phyloP scores from a whole-genome alignment of 2,797 vertebrate genomes.

The Eulemur mongoz region DNA sequence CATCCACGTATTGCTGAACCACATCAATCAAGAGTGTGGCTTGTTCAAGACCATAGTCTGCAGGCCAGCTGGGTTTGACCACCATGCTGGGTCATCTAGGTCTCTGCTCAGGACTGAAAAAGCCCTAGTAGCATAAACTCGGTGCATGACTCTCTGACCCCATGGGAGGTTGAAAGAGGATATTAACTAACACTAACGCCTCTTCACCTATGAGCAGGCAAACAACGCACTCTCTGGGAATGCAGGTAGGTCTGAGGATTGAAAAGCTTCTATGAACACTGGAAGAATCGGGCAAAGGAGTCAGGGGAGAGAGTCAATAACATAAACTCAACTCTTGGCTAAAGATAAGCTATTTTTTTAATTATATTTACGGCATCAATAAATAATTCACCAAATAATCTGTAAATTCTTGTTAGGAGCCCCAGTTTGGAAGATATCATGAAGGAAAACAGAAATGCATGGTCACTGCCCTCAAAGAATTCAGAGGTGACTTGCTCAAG shows the following conservation, averaged over 20 bases:
- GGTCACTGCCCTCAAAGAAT: neutral
- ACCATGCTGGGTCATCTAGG: neutral
- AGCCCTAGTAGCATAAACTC: neutral
- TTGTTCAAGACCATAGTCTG: neutral
- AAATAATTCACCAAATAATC: neutral
- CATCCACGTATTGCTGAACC: neutral
- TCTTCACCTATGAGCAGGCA: neutral
- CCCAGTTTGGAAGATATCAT: neutral
- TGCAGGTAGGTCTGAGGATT: neutral
- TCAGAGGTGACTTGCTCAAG: neutral
- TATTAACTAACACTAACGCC: neutral
- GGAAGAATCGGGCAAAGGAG: neutral
- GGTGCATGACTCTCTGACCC: neutral
- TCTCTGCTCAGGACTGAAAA: slow-evolving; percentile 20
- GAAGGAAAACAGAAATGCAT: neutral
- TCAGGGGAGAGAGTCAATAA: neutral
- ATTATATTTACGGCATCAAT: neutral
- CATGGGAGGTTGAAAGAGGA: neutral
- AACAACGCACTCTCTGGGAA: neutral
- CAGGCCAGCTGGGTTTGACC: slow-evolving; percentile 48
- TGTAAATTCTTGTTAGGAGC: neutral
- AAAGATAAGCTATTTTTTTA: neutral
- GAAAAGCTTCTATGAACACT: neutral
- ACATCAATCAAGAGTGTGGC: slow-evolving; percentile 49
- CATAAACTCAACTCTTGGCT: neutral